phyloP scores from a whole-genome alignment of 2,888 invertebrate species.

The Eucera pruinosa region DNA sequence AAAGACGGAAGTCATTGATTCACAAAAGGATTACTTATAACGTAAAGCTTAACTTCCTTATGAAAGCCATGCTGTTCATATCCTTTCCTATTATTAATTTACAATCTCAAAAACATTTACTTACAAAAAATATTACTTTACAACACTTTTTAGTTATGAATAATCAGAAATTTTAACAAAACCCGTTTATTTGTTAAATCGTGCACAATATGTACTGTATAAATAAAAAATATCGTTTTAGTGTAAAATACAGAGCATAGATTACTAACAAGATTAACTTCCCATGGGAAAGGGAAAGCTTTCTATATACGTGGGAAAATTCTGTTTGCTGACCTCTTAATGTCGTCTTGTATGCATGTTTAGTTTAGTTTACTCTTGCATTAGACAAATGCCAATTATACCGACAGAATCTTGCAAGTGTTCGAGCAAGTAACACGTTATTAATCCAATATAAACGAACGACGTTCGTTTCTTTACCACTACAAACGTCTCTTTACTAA shows the following conservation, averaged over 20 bases:
- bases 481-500: conserved; percentile 31
- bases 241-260: conserved; percentile 29
- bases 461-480: conserved; percentile 2
- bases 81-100: conserved; percentile 25
- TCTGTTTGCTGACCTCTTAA: conserved; percentile 56
- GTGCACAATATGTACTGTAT: conserved; percentile 10
- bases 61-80: conserved; percentile 36
- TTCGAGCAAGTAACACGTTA: conserved; percentile 30
- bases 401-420: conserved; percentile 35
- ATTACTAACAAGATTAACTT: conserved; percentile 53
- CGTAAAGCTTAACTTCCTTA: conserved; percentile 41
- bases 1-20: conserved; percentile 50
- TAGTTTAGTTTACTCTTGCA: conserved; percentile 2
- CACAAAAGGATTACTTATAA: conserved; percentile 33
- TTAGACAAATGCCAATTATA: conserved; percentile 60
- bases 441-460: conserved; percentile 25
- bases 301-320: conserved; percentile 55
- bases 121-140: conserved; percentile 23
- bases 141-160: conserved; percentile 23
- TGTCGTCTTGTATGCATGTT: conserved; percentile 38
- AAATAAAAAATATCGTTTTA: conserved; percentile 30
- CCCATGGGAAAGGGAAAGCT: conserved; percentile 65
- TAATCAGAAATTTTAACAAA: conserved; percentile 26
- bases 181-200: conserved; percentile 12
- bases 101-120: conserved; percentile 38